Conservation (phyloP, 2,797 vertebrate species). For the Melopsittacus undulatus region DNA sequence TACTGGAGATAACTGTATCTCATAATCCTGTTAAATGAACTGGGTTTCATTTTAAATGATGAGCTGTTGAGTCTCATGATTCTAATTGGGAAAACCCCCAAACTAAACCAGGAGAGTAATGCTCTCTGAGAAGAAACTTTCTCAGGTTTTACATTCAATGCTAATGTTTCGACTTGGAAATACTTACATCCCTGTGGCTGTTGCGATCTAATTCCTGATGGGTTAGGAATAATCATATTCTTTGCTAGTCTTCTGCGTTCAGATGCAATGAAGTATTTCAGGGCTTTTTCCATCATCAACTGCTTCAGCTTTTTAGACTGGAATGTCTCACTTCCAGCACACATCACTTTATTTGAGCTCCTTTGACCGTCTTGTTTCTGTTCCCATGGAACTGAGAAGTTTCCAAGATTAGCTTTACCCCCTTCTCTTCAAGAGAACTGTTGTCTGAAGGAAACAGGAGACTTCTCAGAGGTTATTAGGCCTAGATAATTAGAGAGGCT, state of each 20-base stretch:
- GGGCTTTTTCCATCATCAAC: background rate
- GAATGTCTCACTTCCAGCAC: background rate
- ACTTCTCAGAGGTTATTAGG: conserved; percentile 4
- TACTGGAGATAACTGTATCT: background rate
- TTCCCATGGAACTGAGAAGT: background rate
- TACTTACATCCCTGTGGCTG: background rate
- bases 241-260: background rate
- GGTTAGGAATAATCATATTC: background rate
- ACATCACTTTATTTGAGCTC: background rate
- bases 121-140: background rate
- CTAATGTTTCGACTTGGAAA: background rate
- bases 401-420: background rate
- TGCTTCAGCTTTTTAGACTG: background rate
- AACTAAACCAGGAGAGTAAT: background rate
- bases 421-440: background rate
- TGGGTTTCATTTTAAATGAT: background rate
- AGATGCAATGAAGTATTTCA: background rate
- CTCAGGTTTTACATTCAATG: background rate
- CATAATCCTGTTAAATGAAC: background rate
- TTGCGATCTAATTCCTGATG: background rate
- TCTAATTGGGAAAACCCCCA: background rate
- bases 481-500: conserved; percentile 14
- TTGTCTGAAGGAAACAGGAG: background rate
- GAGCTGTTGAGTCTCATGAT: background rate
- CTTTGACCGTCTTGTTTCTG: background rate